Evolutionary conservation across 2,797 vertebrate species (phyloP), one percentile per base, ranked within the genome.

Genomic region (Crax fasciolata): DNA sequence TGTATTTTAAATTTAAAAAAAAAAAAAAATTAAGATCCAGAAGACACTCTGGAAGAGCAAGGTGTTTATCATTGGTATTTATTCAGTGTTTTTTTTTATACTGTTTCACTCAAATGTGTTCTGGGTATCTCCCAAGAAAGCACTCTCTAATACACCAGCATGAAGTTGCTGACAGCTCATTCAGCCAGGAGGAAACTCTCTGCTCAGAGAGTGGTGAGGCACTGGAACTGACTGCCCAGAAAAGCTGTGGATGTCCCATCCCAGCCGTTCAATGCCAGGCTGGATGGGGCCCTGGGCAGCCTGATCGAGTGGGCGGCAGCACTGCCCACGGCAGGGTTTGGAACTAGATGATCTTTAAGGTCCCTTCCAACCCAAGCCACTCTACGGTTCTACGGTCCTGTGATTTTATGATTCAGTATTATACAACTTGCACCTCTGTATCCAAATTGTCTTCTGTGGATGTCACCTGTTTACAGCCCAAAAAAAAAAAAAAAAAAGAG

Each of bases 401-500:
- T 55, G 55, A 57, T 57, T 55, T 11, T n/a, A n/a, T 20, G 54
- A 52, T 65, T 68, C 44, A 87, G n/a, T 35, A 27, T 65, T 65
- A 49, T 2, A 43, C 19, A 79, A 43, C 18, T 75, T 94, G 87
- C 14, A 13, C 73, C 67, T 62, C 52, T 71, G 78, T 54, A 74
- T 80, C 28, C 44, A 59, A 61, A 65, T 10, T 46, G 25, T 27
- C 20, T 74, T 71, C 68, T 83, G 32, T 85, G 76, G 44, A 75
- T 93, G 15, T 71, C 85, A 90, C 87, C 79, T 87, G 75, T 38
- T 92, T 66, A 25, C 44, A 92, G 87, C 61, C 87, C 35, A 75
- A 86, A 89, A 43, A 43, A 30, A 41, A 76, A 90, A 71, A 48
- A 67, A n/a, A n/a, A 83, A 74, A 87, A 80, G 28, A 92, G 79